A percentile compares a stretch with the other conserved stretches of the same genome.
phyloP scores from a whole-genome alignment of 2,888 invertebrate species.

The Dynastes grantii region DNA sequence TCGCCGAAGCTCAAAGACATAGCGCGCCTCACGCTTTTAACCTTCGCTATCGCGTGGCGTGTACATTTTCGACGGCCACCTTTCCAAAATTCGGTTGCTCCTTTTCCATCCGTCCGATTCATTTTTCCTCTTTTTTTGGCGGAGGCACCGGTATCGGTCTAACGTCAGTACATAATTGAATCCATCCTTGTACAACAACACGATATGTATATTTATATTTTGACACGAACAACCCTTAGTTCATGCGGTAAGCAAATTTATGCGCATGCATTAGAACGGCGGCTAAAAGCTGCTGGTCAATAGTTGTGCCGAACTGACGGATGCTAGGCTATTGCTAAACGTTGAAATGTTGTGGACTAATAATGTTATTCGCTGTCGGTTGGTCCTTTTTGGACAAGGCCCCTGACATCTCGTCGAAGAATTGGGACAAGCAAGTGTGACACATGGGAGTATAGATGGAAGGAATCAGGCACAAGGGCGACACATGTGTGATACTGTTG shows the following conservation, averaged over 20 bases:
- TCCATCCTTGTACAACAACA: conserved; percentile 36
- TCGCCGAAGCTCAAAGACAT: conserved; percentile 48
- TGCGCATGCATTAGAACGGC: conserved; percentile 38
- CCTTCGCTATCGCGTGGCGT: conserved; percentile 14
- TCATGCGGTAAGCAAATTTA: conserved; percentile 41
- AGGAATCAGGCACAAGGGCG: conserved; percentile 32
- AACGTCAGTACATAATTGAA: conserved; percentile 42
- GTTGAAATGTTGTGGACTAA: not conserved
- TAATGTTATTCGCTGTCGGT: not conserved
- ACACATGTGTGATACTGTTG: conserved; percentile 15
- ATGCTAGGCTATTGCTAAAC: not conserved
- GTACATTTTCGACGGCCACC: conserved; percentile 4
- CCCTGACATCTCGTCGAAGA: conserved; percentile 25
- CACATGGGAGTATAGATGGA: conserved; percentile 1
- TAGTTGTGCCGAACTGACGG: conserved; percentile 31
- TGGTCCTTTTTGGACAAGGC: conserved; percentile 28
- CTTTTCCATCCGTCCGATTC: conserved; percentile 26
- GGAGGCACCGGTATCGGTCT: conserved; percentile 5
- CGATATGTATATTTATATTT: conserved; percentile 45
- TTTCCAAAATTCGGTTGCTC: conserved; percentile 33
- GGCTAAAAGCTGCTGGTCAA: conserved; percentile 39
- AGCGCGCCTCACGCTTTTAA: conserved; percentile 14
- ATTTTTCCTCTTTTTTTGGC: conserved; percentile 4
- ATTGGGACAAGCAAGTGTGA: conserved; percentile 21
- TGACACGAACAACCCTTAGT: conserved; percentile 38